Percentiles rank a stretch among this genome's conserved stretches.
Evolutionary conservation across 2,113 vertebrate species (phyloP).

Genomic region (Petrocephalus zakoni): DNA sequence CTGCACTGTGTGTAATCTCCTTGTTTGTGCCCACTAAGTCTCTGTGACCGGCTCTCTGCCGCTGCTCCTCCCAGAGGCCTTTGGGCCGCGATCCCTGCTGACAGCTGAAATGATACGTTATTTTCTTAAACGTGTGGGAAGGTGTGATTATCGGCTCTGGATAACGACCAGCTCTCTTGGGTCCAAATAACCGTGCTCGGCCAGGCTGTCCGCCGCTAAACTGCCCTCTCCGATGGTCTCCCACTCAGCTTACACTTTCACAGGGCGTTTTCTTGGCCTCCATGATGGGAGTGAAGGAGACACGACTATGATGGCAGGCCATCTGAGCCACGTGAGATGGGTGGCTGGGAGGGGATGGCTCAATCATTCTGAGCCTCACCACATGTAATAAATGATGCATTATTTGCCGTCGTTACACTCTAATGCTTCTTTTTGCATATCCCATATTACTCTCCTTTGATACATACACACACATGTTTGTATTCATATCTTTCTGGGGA

Average conservation of each 20-base stretch:
- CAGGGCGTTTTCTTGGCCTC: conserved; percentile 36
- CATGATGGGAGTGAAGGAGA: conserved; percentile 22
- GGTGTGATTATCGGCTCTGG: conserved; percentile 60
- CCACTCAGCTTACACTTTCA: conserved; percentile 52
- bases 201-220: conserved; percentile 17
- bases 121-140: conserved; percentile 31
- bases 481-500: not conserved
- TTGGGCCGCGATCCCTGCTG: not conserved
- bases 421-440: not conserved
- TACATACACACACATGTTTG: not conserved
- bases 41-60: not conserved
- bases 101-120: conserved; percentile 12
- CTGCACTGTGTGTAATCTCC: not conserved
- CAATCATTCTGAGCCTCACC: not conserved
- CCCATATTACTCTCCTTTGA: not conserved
- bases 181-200: conserved; percentile 6
- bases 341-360: not conserved
- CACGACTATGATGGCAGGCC: conserved; percentile 29
- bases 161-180: conserved; percentile 57
- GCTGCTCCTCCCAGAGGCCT: not conserved
- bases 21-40: not conserved
- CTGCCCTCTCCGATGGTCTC: conserved; percentile 42
- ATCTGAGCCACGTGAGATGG: conserved; percentile 58
- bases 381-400: not conserved
- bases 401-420: not conserved